phyloP scores from a whole-genome alignment of 2,113 vertebrate genomes.

The Tyrannus savana region DNA sequence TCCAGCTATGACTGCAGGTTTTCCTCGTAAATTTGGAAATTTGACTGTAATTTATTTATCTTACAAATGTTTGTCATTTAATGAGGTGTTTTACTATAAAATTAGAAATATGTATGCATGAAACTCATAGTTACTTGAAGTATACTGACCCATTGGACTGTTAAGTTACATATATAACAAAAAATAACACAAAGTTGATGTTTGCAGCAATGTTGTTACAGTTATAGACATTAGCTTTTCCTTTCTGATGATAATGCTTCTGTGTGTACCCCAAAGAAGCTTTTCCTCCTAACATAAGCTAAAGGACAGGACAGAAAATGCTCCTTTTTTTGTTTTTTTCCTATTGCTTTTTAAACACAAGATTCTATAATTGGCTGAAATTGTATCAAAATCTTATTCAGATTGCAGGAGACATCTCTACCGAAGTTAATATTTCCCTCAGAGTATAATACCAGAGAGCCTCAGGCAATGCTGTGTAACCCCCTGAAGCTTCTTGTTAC shows the following conservation, averaged over 20 bases:
- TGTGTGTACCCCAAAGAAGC: not conserved
- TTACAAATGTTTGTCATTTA: not conserved
- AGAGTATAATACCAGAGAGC: constrained; percentile 59
- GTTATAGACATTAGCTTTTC: not conserved
- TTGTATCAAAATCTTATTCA: constrained; percentile 28
- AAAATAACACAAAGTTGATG: not conserved
- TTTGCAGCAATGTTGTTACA: not conserved
- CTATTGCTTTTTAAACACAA: not conserved
- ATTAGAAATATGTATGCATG: not conserved
- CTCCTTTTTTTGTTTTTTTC: not conserved
- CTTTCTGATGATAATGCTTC: not conserved
- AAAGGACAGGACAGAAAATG: not conserved
- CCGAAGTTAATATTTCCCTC: constrained; percentile 58
- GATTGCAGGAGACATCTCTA: constrained; percentile 56
- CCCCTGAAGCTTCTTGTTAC: constrained; percentile 67
- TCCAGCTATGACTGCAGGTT: not conserved
- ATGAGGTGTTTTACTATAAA: not conserved
- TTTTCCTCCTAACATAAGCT: not conserved
- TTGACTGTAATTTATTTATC: not conserved
- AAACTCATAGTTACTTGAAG: not conserved
- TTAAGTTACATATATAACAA: not conserved
- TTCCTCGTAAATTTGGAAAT: not conserved
- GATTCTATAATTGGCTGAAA: not conserved
- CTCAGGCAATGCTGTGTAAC: constrained; percentile 61
- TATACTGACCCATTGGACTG: not conserved